Evolutionary conservation across 92 coral and sea anemone genomes (phyloP).

Genomic region (Palythoa caribaeorum): DNA sequence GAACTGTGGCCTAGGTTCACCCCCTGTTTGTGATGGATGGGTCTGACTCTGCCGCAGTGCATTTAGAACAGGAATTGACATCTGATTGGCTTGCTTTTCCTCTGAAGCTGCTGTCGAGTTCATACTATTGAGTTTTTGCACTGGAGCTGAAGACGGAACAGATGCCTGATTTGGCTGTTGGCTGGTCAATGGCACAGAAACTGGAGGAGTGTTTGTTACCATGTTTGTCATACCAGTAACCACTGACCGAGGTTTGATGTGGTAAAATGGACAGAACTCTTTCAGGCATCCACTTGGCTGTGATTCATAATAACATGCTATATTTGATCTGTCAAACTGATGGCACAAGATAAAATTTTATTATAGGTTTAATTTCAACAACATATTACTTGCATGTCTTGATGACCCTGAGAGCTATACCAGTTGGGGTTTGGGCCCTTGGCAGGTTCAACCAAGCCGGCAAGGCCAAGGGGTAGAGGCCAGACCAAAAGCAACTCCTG

Average conservation of each 20-base stretch:
- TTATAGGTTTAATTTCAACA: background rate
- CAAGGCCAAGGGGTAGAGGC: too few relatives aligned
- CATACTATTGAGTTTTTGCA: background rate
- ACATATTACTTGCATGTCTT: too few relatives aligned
- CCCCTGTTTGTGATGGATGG: background rate
- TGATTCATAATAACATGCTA: constrained; percentile 85
- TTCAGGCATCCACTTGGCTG: constrained; percentile 84
- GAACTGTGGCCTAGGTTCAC: background rate
- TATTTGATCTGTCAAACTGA: constrained; percentile 73
- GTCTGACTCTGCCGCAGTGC: background rate
- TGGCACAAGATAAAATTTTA: background rate
- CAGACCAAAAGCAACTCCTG: too few relatives aligned
- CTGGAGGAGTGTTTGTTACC: background rate
- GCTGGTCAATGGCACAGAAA: background rate
- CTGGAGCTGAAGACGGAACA: background rate
- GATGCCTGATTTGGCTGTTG: constrained; percentile 23
- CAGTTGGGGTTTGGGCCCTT: too few relatives aligned
- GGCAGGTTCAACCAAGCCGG: too few relatives aligned
- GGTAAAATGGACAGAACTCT: constrained; percentile 80
- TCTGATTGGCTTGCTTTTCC: constrained; percentile 25
- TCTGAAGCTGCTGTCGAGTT: background rate
- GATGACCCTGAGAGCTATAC: too few relatives aligned
- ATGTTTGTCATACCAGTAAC: background rate
- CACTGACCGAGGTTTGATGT: constrained; percentile 73
- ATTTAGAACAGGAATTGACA: constrained; percentile 26